Percentiles rank a stretch among this genome's conserved stretches.
phyloP scores from a whole-genome alignment of 1,140 invertebrate genomes.

The Dendrolimus punctatus region DNA sequence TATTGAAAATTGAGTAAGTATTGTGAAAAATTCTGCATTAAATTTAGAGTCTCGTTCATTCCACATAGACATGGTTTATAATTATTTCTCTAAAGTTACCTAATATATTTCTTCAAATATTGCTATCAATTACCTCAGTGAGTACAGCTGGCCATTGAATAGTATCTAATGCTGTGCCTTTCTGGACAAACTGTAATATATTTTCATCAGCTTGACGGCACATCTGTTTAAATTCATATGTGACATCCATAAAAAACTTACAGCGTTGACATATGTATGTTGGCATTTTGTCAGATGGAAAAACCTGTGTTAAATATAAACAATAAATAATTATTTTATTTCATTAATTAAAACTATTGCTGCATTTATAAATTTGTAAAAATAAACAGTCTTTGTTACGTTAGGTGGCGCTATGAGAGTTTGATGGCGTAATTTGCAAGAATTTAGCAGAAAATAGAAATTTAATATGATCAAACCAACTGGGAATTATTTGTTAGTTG shows the following conservation, averaged over 20 bases:
- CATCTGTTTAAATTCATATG: constrained; percentile 82
- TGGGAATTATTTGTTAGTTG: too few species aligned
- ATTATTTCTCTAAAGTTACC: not conserved
- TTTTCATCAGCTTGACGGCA: constrained; percentile 82
- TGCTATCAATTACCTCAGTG: constrained; percentile 39
- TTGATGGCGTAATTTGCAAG: too few species aligned
- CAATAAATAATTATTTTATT: too few species aligned
- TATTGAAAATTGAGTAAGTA: too few species aligned
- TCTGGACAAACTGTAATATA: constrained; percentile 76
- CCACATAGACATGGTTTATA: not conserved
- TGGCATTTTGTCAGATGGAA: constrained; percentile 82
- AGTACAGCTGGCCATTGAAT: constrained; percentile 56
- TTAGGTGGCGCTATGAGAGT: too few species aligned
- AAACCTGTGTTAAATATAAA: constrained; percentile 73
- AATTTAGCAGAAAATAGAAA: too few species aligned
- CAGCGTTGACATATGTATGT: constrained; percentile 79
- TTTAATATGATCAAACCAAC: too few species aligned
- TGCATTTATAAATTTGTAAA: too few species aligned
- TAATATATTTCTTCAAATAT: constrained; percentile 3
- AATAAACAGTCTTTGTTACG: too few species aligned
- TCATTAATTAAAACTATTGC: too few species aligned
- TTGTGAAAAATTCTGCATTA: too few species aligned
- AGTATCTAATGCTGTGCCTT: constrained; percentile 74
- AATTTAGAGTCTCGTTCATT: too few species aligned
- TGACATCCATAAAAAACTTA: constrained; percentile 77